A percentile compares a stretch with the other conserved stretches of the same genome.
Conservation (phyloP, 2,113 vertebrate species). For the Datnioides undecimradiatus region DNA sequence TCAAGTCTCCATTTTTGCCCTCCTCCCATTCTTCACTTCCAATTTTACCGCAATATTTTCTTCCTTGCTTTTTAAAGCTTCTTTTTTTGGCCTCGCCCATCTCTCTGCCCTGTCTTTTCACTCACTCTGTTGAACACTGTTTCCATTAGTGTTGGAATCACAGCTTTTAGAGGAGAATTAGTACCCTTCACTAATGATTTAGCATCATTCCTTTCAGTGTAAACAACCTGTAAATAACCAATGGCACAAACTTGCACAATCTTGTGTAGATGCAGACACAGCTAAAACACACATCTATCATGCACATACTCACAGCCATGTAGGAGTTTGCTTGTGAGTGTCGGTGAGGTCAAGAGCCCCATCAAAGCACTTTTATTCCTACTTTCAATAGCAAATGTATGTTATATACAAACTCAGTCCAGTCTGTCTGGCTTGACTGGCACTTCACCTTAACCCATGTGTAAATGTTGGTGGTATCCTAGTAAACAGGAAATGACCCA, state of each 20-base stretch:
- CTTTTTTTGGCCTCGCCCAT: neutral
- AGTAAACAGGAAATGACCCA: too few species aligned
- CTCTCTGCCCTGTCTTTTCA: slow-evolving; percentile 3
- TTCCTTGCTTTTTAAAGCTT: slow-evolving; percentile 18
- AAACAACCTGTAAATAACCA: slow-evolving; percentile 49
- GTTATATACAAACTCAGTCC: neutral
- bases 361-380: neutral
- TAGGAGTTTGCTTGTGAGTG: neutral
- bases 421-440: neutral
- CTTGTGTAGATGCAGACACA: slow-evolving; percentile 18
- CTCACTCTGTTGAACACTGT: slow-evolving; percentile 8
- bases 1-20: slow-evolving; percentile 29
- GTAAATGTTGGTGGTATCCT: neutral
- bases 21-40: slow-evolving; percentile 20
- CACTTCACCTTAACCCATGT: neutral
- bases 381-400: neutral
- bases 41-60: slow-evolving; percentile 30
- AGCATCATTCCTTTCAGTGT: slow-evolving; percentile 4
- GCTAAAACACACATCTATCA: slow-evolving; percentile 34
- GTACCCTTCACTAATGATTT: slow-evolving; percentile 54
- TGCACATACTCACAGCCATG: neutral
- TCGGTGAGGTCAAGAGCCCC: neutral
- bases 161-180: slow-evolving; percentile 56
- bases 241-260: neutral
- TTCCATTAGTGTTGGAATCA: slow-evolving; percentile 49